Evolutionary conservation across 2,888 invertebrate species (phyloP), one percentile per base, ranked within the genome.

Genomic region (Drosophila mettleri): DNA sequence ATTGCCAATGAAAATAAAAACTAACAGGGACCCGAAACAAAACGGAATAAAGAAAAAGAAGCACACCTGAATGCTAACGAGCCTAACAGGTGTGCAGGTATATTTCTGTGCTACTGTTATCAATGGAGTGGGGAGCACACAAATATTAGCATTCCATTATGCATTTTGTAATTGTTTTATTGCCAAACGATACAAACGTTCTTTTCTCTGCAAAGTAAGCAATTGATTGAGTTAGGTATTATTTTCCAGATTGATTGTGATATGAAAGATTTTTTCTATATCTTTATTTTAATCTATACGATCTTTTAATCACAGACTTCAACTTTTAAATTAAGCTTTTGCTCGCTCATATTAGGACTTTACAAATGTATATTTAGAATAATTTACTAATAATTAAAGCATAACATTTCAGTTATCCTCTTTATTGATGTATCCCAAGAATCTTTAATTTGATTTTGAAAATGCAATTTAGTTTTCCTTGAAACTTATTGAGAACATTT

Each of bases 1-100:
- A 84, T 88, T 69, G 66, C 63, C 61, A 67, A 68, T 78, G 69
- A 62, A 80, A 70, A 80, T 55, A 49, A 66, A 77, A 70, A 70
- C 53, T 51, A 38, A 18, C n/a, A 9, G 8, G 27, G n/a, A 24
- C n/a, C 24, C 9, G 27, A 43, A 20, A 39, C 20, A 22, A 45
- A 69, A 48, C 34, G 29, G 20, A 5, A 39, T n/a, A 14, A 29
- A 27, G 20, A 2, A 29, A n/a, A 31, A 4, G 3, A 27, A 38
- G 18, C 22, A 27, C 46, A 31, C 38, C 46, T 51, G 52, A 46
- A 62, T 69, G 69, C 52, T 68, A 65, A 57, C 63, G 69, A 57
- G 61, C 36, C 38, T 29, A 18, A 39, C 39, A 61, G 22, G 31
- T 22, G 43, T 34, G 27, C 29, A 43, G 34, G 14, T n/a, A 48